Evolutionary conservation across 1,140 invertebrate genomes (phyloP).

Genomic region (Drosophila obscura): DNA sequence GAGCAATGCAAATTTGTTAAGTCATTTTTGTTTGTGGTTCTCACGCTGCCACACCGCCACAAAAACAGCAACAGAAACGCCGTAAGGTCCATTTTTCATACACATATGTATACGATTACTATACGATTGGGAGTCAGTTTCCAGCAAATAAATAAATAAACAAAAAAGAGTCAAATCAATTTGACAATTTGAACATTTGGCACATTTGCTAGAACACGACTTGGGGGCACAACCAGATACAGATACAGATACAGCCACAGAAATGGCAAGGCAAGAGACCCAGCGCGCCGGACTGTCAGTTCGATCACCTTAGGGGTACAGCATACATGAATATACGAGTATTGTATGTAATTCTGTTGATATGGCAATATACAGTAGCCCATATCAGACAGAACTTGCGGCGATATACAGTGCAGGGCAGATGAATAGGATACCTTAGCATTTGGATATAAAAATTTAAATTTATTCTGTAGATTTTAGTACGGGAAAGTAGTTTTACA

Average conservation of each 20-base stretch:
- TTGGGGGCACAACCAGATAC: constrained; percentile 40
- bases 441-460: too few species aligned
- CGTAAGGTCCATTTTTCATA: constrained; percentile 50
- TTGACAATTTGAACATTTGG: constrained; percentile 74
- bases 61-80: constrained; percentile 1
- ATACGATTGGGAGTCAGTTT: constrained; percentile 39
- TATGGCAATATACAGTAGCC: constrained; percentile 37
- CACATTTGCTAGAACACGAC: constrained; percentile 67
- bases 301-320: constrained; percentile 42
- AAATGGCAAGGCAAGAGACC: constrained; percentile 6
- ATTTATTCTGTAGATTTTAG: too few species aligned
- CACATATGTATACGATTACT: background rate
- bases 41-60: constrained; percentile 66
- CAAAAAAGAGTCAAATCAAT: constrained; percentile 62
- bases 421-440: too few species aligned
- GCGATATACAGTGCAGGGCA: too few species aligned
- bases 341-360: background rate
- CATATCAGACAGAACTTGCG: background rate
- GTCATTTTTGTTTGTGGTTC: constrained; percentile 80
- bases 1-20: constrained; percentile 77
- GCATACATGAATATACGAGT: background rate
- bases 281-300: constrained; percentile 17
- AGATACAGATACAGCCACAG: constrained; percentile 32
- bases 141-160: constrained; percentile 21
- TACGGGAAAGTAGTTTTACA: too few species aligned